Conservation (phyloP, 2,888 invertebrate species). For the Conus canariensis region DNA sequence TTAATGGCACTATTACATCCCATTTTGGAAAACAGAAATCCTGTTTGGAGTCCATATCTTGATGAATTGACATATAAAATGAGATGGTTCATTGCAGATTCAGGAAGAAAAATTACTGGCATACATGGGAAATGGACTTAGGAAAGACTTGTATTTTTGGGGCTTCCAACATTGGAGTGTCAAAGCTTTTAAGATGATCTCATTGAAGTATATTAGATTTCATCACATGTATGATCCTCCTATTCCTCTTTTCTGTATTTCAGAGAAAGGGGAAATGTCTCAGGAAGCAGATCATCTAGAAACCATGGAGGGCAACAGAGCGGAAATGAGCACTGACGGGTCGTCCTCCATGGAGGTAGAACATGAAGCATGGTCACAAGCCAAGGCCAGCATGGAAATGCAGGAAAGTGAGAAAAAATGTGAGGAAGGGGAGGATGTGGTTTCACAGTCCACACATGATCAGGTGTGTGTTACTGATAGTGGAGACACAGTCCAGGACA, state of each 20-base stretch:
- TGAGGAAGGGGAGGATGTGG: not conserved
- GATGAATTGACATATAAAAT: too few species aligned
- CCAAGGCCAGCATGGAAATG: not conserved
- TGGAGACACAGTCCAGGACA: not conserved
- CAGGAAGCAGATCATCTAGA: constrained; percentile 18
- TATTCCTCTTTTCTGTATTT: not conserved
- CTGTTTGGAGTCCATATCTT: too few species aligned
- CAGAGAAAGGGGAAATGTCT: constrained; percentile 16
- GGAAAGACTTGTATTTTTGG: too few species aligned
- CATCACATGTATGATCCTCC: too few species aligned
- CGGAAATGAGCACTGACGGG: not conserved
- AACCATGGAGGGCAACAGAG: not conserved
- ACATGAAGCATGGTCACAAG: not conserved
- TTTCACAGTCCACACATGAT: not conserved
- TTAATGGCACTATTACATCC: too few species aligned
- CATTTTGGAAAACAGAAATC: too few species aligned
- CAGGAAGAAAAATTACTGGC: too few species aligned
- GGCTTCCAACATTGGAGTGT: too few species aligned
- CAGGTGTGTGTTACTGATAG: not conserved
- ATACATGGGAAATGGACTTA: too few species aligned
- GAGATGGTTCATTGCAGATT: too few species aligned
- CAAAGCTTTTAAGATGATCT: too few species aligned
- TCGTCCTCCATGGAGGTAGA: not conserved
- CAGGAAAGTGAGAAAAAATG: not conserved
- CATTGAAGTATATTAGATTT: too few species aligned